Conservation (phyloP, 2,113 vertebrate species). For the Fukomys damarensis region DNA sequence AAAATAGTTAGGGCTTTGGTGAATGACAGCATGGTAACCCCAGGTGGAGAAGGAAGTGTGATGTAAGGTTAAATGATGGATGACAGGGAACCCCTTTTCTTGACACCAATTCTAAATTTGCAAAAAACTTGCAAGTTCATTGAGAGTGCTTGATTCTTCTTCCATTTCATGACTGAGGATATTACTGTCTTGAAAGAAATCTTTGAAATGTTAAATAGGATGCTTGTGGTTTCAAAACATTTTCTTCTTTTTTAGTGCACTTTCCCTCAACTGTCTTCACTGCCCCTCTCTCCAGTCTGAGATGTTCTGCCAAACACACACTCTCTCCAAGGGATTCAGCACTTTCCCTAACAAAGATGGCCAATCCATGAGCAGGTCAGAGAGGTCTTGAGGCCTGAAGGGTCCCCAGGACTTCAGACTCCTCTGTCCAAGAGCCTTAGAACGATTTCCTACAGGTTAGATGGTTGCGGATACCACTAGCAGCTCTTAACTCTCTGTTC, state of each 20-base stretch:
- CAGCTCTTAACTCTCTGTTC: neutral
- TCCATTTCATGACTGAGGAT: neutral
- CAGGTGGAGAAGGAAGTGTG: neutral
- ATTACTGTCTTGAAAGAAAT: neutral
- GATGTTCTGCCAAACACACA: neutral
- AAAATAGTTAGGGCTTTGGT: neutral
- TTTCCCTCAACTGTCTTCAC: neutral
- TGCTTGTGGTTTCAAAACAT: constrained; percentile 51
- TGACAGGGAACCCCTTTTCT: neutral
- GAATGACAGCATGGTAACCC: neutral
- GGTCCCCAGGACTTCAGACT: neutral
- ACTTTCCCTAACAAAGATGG: neutral
- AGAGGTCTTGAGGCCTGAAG: neutral
- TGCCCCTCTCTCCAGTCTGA: neutral
- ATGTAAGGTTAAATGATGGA: neutral
- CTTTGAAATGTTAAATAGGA: constrained; percentile 63
- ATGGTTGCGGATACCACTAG: neutral
- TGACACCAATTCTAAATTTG: constrained; percentile 30
- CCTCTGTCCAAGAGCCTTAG: neutral
- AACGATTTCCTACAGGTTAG: neutral
- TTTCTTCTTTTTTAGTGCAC: neutral
- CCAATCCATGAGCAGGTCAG: neutral
- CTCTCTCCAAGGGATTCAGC: neutral
- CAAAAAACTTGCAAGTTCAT: neutral
- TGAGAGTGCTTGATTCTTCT: neutral